phyloP scores from a whole-genome alignment of 2,888 invertebrate species.

The Euphydryas editha region DNA sequence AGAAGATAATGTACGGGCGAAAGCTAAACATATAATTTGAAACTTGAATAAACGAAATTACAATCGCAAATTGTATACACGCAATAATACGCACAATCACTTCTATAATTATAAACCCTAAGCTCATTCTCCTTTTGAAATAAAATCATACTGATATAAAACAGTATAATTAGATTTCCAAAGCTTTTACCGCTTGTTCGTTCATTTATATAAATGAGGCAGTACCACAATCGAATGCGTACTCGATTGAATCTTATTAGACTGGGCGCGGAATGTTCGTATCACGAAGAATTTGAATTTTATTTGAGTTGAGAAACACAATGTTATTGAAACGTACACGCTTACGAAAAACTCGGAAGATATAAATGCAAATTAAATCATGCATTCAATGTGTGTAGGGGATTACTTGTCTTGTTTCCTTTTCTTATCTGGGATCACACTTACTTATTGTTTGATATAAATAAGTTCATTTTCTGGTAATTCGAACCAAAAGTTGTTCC shows the following conservation, averaged over 20 bases:
- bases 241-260: conserved; percentile 71
- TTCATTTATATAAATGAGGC: conserved; percentile 65
- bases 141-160: conserved; percentile 28
- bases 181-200: conserved; percentile 56
- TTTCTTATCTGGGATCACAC: conserved; percentile 11
- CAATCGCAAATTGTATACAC: not conserved
- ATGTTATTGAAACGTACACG: conserved; percentile 69
- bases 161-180: conserved; percentile 36
- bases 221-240: conserved; percentile 63
- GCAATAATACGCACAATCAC: conserved; percentile 1
- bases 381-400: conserved; percentile 73
- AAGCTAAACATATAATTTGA: not conserved
- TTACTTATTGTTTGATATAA: not conserved
- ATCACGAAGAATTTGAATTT: conserved; percentile 68
- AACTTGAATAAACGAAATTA: not conserved
- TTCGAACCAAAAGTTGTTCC: not conserved
- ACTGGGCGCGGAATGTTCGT: conserved; percentile 47
- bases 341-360: conserved; percentile 60
- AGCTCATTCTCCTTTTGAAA: not conserved
- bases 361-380: conserved; percentile 68
- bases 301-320: conserved; percentile 62
- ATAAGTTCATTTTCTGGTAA: not conserved
- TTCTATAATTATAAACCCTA: conserved; percentile 8
- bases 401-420: conserved; percentile 52
- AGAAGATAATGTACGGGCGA: too few relatives aligned